Conservation (phyloP, 2,888 invertebrate species). For the Trachelus tabidus region DNA sequence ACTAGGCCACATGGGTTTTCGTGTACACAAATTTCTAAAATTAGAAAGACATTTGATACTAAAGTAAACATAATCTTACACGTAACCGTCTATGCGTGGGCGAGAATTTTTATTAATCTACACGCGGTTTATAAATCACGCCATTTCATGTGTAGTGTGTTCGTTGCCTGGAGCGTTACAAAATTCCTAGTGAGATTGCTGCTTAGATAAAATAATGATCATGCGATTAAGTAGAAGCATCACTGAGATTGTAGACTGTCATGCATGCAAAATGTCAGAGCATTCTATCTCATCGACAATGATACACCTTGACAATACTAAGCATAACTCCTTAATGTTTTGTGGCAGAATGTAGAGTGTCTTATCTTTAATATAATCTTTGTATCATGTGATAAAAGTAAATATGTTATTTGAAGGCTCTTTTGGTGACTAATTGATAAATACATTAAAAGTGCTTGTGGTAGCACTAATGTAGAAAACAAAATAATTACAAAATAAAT, state of each 20-base stretch:
- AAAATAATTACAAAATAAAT: background rate
- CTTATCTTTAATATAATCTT: background rate
- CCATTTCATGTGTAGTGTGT: background rate
- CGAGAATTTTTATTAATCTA: background rate
- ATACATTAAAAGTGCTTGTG: background rate
- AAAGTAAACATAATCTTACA: constrained; percentile 22
- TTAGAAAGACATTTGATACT: constrained; percentile 1
- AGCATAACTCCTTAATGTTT: background rate
- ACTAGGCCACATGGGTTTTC: background rate
- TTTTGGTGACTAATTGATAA: background rate
- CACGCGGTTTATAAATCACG: background rate
- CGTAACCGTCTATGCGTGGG: background rate
- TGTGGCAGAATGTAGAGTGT: background rate
- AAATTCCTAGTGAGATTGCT: background rate
- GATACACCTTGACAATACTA: background rate
- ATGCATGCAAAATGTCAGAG: background rate
- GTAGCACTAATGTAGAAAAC: background rate
- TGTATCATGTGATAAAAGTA: background rate
- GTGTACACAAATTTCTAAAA: constrained; percentile 4
- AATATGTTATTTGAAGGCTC: background rate
- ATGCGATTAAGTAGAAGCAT: background rate
- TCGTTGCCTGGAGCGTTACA: background rate
- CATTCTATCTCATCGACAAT: background rate
- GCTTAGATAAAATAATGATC: background rate
- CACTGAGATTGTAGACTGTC: background rate